Conservation (phyloP, 2,888 invertebrate species). For the Heliconius hortense region DNA sequence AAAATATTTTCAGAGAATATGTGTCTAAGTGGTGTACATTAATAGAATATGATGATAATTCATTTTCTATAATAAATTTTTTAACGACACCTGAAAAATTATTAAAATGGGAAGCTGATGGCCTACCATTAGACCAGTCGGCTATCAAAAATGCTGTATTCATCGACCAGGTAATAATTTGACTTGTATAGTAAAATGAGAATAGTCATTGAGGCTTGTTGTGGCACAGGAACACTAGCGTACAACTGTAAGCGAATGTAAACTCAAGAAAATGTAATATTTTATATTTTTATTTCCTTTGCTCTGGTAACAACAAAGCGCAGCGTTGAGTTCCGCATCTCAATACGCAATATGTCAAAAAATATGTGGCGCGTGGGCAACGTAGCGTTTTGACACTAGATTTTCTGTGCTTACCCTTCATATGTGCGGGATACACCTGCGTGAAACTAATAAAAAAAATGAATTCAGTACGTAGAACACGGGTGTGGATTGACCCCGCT, state of each 20-base stretch:
- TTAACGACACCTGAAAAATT: constrained; percentile 82
- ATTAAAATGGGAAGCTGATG: constrained; percentile 92
- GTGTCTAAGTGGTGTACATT: constrained; percentile 75
- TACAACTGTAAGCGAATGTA: too few species aligned
- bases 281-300: too few species aligned
- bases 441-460: too few species aligned
- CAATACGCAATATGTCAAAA: too few species aligned
- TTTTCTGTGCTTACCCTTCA: background rate
- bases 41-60: constrained; percentile 64
- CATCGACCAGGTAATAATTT: constrained; percentile 84
- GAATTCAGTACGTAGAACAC: constrained; percentile 19
- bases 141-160: constrained; percentile 92
- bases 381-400: background rate
- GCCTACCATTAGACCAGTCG: constrained; percentile 89
- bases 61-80: constrained; percentile 71
- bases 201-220: background rate
- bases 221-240: too few species aligned
- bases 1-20: constrained; percentile 58
- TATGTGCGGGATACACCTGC: background rate
- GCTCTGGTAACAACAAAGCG: too few species aligned
- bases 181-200: background rate
- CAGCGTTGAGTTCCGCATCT: too few species aligned
- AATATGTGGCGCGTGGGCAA: too few species aligned
- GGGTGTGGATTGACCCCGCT: constrained; percentile 85
- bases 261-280: too few species aligned